Conservation (phyloP, 2,888 invertebrate genomes). For the Lasioglossum figueresi region DNA sequence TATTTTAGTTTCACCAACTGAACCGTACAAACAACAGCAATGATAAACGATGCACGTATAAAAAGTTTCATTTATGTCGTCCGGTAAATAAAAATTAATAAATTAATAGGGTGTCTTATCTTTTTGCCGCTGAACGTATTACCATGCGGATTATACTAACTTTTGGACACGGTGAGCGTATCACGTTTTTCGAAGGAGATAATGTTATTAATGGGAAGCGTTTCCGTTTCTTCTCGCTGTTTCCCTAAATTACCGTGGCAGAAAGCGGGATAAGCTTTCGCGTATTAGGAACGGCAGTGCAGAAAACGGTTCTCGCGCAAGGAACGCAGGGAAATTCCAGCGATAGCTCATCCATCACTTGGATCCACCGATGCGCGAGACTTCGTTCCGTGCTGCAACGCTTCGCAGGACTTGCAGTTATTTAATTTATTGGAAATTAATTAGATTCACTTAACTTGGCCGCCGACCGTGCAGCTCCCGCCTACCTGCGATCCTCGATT, state of each 20-base stretch:
- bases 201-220: background rate
- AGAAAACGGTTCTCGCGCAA: background rate
- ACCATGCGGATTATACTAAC: background rate
- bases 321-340: slow-evolving; percentile 8
- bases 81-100: no score
- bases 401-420: slow-evolving; percentile 42
- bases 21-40: no score
- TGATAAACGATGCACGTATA: no score
- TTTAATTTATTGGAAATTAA: slow-evolving; percentile 56
- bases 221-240: background rate
- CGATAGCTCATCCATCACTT: slow-evolving; percentile 33
- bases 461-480: background rate
- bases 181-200: no score
- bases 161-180: no score
- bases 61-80: no score
- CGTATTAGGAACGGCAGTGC: background rate
- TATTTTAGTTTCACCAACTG: no score
- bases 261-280: background rate
- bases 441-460: slow-evolving; percentile 49
- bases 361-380: slow-evolving; percentile 10
- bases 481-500: slow-evolving; percentile 37
- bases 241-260: background rate
- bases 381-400: slow-evolving; percentile 45
- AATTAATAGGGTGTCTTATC: no score
- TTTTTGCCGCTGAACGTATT: background rate